Percentiles rank a stretch among this genome's conserved stretches.
These are phyloP conservation scores for Rostratula benghalensis DNA, from an alignment of 2,113 vertebrate species.

Conservation along the genomic window DNA sequence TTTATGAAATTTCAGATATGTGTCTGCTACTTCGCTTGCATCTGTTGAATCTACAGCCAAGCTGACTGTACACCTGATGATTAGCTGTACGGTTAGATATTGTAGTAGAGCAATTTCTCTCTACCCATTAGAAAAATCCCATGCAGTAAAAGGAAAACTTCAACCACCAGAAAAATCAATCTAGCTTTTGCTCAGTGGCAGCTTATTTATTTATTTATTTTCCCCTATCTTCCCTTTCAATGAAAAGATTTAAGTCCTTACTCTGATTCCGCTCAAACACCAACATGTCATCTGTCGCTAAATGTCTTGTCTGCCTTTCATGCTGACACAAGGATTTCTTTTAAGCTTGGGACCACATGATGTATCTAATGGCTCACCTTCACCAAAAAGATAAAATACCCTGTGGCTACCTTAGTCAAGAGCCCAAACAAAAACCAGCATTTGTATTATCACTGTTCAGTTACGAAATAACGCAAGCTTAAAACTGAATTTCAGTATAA, in stretches of 20 bases:
- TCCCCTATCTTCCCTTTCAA: background rate
- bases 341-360: fast-evolving
- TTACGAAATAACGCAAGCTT: background rate
- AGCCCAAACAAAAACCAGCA: background rate
- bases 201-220: no score
- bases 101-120: background rate
- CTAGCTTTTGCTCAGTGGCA: background rate
- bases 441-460: background rate
- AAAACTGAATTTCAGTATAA: background rate
- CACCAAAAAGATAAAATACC: background rate
- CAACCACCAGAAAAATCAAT: background rate
- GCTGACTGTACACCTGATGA: background rate
- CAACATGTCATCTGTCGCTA: background rate
- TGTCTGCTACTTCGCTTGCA: background rate
- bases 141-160: background rate
- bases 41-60: background rate
- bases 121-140: background rate
- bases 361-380: background rate
- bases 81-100: background rate
- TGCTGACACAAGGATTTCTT: background rate
- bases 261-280: background rate
- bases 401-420: background rate
- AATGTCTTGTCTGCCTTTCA: background rate
- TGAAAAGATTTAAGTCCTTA: background rate
- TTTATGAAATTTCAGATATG: background rate